A percentile compares a stretch with the other conserved stretches of the same genome.
Conservation (phyloP, 2,113 vertebrate species). For the Todiramphus chloris region DNA sequence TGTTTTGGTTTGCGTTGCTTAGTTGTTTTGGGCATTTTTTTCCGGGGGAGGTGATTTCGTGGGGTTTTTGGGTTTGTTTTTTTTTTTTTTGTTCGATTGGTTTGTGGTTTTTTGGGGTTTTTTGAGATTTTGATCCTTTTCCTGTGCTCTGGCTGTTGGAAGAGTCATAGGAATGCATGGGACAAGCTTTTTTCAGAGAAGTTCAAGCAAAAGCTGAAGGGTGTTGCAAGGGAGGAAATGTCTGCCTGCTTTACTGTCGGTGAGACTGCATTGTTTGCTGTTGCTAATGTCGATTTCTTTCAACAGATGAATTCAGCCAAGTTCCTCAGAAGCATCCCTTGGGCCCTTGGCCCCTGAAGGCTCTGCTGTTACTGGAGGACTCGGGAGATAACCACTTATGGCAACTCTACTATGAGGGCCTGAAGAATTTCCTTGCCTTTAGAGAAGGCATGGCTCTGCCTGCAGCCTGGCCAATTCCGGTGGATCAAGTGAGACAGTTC, state of each 20-base stretch:
- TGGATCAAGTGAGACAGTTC: neutral
- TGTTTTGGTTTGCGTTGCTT: no score
- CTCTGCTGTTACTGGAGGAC: neutral
- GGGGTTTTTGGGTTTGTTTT: no score
- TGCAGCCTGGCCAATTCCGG: slow-evolving; percentile 35
- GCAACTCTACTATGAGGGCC: neutral
- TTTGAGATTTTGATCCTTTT: neutral
- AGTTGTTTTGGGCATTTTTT: no score
- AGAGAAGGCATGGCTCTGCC: neutral
- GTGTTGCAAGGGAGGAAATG: neutral
- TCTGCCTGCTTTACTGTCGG: neutral
- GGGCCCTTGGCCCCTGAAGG: slow-evolving; percentile 4
- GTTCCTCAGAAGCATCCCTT: neutral
- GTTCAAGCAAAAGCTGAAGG: neutral
- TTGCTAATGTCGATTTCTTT: neutral
- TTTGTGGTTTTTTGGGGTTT: no score
- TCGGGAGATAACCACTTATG: neutral
- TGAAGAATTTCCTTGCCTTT: slow-evolving; percentile 10
- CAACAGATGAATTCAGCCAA: neutral
- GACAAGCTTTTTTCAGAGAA: neutral
- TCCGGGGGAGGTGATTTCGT: no score
- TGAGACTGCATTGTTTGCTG: neutral
- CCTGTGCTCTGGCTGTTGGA: neutral
- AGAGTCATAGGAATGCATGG: neutral
- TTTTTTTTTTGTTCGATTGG: no score